Percentiles rank a stretch among this genome's conserved stretches.
Conservation (phyloP, 2,113 vertebrate species). For the Urocolius indicus region DNA sequence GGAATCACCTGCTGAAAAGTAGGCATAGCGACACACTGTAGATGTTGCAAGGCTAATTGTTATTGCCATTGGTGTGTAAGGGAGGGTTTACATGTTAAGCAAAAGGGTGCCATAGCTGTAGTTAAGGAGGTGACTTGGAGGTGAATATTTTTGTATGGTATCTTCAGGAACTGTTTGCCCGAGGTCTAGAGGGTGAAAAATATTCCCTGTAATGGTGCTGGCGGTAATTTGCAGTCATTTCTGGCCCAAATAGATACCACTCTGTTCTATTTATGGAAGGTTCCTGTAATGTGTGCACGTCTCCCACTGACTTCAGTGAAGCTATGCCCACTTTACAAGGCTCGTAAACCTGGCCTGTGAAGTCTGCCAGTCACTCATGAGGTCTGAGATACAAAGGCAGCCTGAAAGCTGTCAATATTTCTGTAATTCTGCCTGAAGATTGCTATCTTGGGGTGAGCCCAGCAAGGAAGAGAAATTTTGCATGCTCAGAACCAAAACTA, state of each 20-base stretch:
- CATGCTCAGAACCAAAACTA: conserved; percentile 40
- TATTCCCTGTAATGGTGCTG: background rate
- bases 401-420: conserved; percentile 24
- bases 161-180: background rate
- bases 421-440: background rate
- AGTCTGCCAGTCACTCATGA: background rate
- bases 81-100: background rate
- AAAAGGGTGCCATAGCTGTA: background rate
- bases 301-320: conserved; percentile 30
- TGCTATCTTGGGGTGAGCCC: background rate
- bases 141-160: background rate
- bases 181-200: conserved; percentile 24
- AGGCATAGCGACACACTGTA: background rate
- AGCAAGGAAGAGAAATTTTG: conserved; percentile 60
- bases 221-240: conserved; percentile 30
- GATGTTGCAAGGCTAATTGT: background rate
- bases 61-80: background rate
- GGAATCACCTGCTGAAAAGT: background rate
- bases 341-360: background rate
- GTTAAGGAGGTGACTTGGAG: background rate
- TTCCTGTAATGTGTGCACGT: background rate
- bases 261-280: conserved; percentile 40
- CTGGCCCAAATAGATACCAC: conserved; percentile 32
- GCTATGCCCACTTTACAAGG: background rate
- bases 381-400: conserved; percentile 5